phyloP scores from a whole-genome alignment of 1,140 invertebrate species.

The Drosophila mayri region DNA sequence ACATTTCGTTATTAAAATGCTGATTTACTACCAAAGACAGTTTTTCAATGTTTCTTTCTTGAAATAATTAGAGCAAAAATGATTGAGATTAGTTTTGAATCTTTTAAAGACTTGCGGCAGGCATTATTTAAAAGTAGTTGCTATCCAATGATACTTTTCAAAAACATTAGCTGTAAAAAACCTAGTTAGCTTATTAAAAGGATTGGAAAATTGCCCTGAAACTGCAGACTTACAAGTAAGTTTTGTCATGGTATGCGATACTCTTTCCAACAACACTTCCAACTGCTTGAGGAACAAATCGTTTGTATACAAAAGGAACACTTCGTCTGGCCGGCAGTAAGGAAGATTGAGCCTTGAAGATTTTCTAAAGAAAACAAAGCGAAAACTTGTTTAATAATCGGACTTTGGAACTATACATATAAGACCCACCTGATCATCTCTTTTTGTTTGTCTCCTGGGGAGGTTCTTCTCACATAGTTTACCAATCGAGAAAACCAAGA shows the following conservation, averaged over 20 bases:
- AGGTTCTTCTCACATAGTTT: conserved; percentile 12
- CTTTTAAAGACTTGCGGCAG: background rate
- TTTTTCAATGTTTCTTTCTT: too few relatives aligned
- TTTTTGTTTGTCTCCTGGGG: conserved; percentile 21
- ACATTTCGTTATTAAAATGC: background rate
- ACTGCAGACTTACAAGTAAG: conserved; percentile 44
- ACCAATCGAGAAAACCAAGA: conserved; percentile 24
- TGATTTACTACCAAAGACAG: background rate
- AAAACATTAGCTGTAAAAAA: background rate
- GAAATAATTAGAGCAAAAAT: background rate
- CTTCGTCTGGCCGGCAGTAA: conserved; percentile 71
- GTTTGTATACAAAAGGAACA: conserved; percentile 67
- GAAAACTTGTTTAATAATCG: background rate
- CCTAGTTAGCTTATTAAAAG: background rate
- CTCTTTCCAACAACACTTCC: conserved; percentile 60
- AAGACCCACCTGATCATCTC: conserved; percentile 43
- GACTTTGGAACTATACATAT: background rate
- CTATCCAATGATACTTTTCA: background rate
- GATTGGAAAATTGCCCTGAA: background rate
- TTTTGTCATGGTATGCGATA: conserved; percentile 35
- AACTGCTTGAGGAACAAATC: conserved; percentile 70
- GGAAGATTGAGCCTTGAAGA: conserved; percentile 50
- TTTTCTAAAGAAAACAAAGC: conserved; percentile 50
- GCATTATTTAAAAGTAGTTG: background rate
- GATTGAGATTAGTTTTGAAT: background rate